phyloP scores from a whole-genome alignment of 2,888 invertebrate species.

The Anorthoa munda region DNA sequence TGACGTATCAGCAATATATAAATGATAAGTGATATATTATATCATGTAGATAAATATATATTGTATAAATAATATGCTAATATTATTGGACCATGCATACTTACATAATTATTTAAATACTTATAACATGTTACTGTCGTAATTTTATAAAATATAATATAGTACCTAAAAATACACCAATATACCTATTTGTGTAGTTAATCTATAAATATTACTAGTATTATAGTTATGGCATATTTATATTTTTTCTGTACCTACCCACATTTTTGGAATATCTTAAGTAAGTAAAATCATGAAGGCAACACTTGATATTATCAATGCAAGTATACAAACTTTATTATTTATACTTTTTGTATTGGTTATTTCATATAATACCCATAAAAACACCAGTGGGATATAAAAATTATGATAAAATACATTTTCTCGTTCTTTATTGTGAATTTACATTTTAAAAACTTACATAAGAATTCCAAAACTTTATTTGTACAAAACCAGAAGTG shows the following conservation, averaged over 20 bases:
- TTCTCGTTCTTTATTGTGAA: not conserved
- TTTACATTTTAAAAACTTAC: conserved; percentile 16
- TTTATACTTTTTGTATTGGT: not conserved
- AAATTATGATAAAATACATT: not conserved
- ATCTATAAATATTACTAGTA: conserved; percentile 32
- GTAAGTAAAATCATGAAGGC: conserved; percentile 26
- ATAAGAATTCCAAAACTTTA: conserved; percentile 17
- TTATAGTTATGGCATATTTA: conserved; percentile 38
- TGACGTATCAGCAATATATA: conserved; percentile 77
- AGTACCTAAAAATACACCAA: conserved; percentile 62
- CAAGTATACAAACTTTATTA: not conserved
- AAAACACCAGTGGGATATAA: no score
- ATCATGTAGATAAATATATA: conserved; percentile 62
- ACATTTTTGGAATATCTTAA: conserved; percentile 14
- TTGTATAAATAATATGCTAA: conserved; percentile 63
- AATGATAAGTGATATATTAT: conserved; percentile 68
- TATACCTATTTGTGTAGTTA: conserved; percentile 52
- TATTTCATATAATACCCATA: conserved; percentile 20
- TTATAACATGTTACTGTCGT: conserved; percentile 54
- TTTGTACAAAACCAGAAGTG: conserved; percentile 15
- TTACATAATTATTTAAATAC: conserved; percentile 54
- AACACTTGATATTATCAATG: not conserved
- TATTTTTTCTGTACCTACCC: conserved; percentile 28
- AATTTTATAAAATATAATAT: conserved; percentile 50
- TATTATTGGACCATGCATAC: conserved; percentile 74